These are phyloP conservation scores for Cynaeus angustus DNA, from an alignment of 2,888 invertebrate genomes.

Conservation along the genomic window DNA sequence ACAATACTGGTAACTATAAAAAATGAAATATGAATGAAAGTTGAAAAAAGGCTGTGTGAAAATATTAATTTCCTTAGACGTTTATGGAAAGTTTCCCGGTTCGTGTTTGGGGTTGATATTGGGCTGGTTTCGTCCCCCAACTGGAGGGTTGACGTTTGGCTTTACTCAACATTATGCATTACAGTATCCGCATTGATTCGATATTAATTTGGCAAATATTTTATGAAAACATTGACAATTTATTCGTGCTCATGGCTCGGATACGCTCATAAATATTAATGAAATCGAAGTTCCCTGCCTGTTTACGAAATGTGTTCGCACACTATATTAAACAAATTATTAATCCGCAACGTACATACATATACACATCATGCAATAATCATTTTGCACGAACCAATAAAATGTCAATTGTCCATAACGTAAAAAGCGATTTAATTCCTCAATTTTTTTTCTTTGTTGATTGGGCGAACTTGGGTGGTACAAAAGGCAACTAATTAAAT, in stretches of 20 bases:
- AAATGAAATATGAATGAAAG: slow-evolving; percentile 11
- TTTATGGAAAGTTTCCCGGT: slow-evolving; percentile 29
- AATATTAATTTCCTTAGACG: slow-evolving; percentile 26
- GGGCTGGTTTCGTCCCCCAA: slow-evolving; percentile 18
- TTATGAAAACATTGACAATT: slow-evolving; percentile 68
- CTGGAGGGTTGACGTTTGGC: slow-evolving; percentile 46
- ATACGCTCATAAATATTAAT: slow-evolving; percentile 67
- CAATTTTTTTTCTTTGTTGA: slow-evolving; percentile 26
- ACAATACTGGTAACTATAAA: neutral
- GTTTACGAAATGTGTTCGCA: slow-evolving; percentile 59
- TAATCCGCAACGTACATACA: slow-evolving; percentile 43
- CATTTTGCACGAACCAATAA: slow-evolving; percentile 39
- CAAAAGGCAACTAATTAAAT: slow-evolving; percentile 42
- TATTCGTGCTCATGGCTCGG: slow-evolving; percentile 67
- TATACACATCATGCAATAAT: slow-evolving; percentile 38
- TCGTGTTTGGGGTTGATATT: slow-evolving; percentile 36
- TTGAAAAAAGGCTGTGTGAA: slow-evolving; percentile 11
- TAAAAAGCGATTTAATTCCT: slow-evolving; percentile 21
- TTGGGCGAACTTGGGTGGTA: slow-evolving; percentile 40
- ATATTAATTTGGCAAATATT: slow-evolving; percentile 69
- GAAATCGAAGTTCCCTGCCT: slow-evolving; percentile 63
- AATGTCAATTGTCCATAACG: slow-evolving; percentile 17
- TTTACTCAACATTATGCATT: slow-evolving; percentile 65
- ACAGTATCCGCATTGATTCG: slow-evolving; percentile 65
- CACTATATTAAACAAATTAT: slow-evolving; percentile 55